Evolutionary conservation across 2,113 vertebrate species (phyloP), one percentile per base, ranked within the genome.

Genomic region (Corythaixoides concolor): DNA sequence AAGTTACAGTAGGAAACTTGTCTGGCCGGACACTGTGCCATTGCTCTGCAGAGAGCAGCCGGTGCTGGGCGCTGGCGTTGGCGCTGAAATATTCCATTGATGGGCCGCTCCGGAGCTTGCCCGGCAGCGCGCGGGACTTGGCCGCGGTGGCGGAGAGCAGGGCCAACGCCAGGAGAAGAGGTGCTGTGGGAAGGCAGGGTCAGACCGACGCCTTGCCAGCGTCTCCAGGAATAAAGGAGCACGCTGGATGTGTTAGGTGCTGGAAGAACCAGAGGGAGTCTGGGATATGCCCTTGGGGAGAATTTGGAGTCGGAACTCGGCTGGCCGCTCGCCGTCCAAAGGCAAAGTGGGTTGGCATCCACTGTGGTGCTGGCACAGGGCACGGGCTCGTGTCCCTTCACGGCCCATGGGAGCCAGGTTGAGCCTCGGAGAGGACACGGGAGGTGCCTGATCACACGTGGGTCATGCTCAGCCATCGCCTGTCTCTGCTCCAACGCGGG

Each of bases 1-100:
- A 68, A 89, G 90, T 95, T 97, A 93, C 94, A 91, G 90, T 91
- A 12, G 95, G 89, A 97, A 95, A 96, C 94, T 96, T 95, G 94
- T 96, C 83, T 41, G 84, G 26, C 53, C 8, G 89, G 95, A 89
- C 93, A 24, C 82, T 59, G 88, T 76, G 91, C 82, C 90, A 30
- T 69, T 83, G 92, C 95, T 93, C 41, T 59, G 93, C 78, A 8
- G 94, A 80, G 68, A 66, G 88, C 88, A 15, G 90, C 67, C 78
- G n/a, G 82, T 32, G 90, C 88, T 5, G 69, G 18, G 56, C 2
- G 53, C 84, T 28, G 93, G 80, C 91, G 5, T 49, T 7, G 69
- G 69, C 33, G 45, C 85, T 63, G 88, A 90, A 79, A 78, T 43
- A 55, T 89, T 3, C 80, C 91, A 58, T 76, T 37, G 96, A 76